Percentiles rank a stretch among this genome's conserved stretches.
Conservation (phyloP, 2,888 invertebrate genomes). For the Tridacna crocea region DNA sequence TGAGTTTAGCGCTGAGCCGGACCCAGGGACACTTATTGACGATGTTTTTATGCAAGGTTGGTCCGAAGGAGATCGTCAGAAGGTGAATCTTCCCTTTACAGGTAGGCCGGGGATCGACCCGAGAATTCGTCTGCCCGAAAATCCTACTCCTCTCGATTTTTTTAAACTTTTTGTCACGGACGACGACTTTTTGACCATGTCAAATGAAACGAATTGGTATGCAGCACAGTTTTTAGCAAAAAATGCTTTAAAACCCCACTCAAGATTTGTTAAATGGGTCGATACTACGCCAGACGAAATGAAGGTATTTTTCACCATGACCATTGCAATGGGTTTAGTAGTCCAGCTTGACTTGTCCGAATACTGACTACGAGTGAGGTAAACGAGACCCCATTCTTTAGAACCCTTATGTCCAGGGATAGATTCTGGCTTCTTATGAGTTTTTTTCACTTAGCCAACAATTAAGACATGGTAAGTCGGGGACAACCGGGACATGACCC, state of each 20-base stretch:
- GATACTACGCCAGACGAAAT: slow-evolving; percentile 1
- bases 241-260: not conserved
- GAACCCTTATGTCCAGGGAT: slow-evolving; percentile 26
- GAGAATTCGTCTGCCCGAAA: slow-evolving; percentile 13
- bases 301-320: slow-evolving; percentile 40
- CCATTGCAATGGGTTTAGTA: slow-evolving; percentile 3
- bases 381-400: slow-evolving; percentile 49
- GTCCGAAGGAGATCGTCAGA: not conserved
- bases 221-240: slow-evolving; percentile 26
- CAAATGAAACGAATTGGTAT: slow-evolving; percentile 46
- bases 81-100: not conserved
- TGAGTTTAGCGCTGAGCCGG: not conserved
- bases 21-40: not conserved
- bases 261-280: not conserved
- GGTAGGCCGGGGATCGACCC: slow-evolving; percentile 4
- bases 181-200: slow-evolving; percentile 32
- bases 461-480: not conserved
- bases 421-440: not conserved
- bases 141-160: slow-evolving; percentile 25
- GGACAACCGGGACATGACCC: slow-evolving; percentile 32
- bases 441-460: not conserved
- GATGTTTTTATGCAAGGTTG: not conserved
- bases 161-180: slow-evolving; percentile 24
- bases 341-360: slow-evolving; percentile 10
- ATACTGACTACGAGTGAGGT: slow-evolving; percentile 47